Evolutionary conservation across 2,797 vertebrate species (phyloP).

Genomic region (Pangasius macronema): DNA sequence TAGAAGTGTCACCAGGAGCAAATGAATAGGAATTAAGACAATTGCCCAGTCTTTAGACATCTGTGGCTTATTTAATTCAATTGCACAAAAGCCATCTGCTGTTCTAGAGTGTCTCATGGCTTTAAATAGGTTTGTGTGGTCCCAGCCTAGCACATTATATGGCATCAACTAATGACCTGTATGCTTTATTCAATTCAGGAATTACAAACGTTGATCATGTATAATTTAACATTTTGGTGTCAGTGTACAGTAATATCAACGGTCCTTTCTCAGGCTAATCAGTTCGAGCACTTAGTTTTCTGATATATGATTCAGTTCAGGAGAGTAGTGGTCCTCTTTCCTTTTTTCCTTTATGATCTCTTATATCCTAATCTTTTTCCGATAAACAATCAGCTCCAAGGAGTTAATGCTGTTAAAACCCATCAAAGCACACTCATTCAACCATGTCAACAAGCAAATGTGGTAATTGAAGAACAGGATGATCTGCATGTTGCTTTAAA

Average conservation of each 20-base stretch:
- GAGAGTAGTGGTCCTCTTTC: not conserved
- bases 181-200: not conserved
- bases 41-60: constrained; percentile 25
- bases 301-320: not conserved
- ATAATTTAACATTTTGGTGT: not conserved
- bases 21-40: constrained; percentile 26
- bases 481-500: not conserved
- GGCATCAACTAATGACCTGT: not conserved
- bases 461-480: not conserved
- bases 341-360: not conserved
- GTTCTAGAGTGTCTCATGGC: not conserved
- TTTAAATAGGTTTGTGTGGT: not conserved
- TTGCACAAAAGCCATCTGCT: constrained; percentile 21
- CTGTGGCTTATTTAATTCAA: constrained; percentile 24
- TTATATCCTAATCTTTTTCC: not conserved
- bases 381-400: not conserved
- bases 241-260: not conserved
- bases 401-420: not conserved
- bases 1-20: constrained; percentile 8
- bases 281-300: not conserved
- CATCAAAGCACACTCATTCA: not conserved
- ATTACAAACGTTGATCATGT: not conserved
- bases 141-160: not conserved
- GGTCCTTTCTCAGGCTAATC: not conserved
- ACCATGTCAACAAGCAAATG: not conserved